A percentile compares a stretch with the other conserved stretches of the same genome.
These are phyloP conservation scores for Saccopteryx leptura DNA, from an alignment of 2,113 vertebrate genomes.

Conservation along the genomic window DNA sequence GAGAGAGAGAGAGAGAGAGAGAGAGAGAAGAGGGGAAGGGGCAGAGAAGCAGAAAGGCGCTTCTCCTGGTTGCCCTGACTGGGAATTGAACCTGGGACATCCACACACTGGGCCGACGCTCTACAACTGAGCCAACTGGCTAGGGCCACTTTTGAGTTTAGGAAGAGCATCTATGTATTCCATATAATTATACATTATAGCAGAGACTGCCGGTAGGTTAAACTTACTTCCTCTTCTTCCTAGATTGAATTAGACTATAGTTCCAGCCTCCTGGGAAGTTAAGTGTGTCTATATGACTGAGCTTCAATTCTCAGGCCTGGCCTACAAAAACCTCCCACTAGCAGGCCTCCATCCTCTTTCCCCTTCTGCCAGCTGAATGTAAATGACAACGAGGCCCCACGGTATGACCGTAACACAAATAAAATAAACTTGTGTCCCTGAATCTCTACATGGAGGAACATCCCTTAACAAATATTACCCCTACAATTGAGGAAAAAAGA, in stretches of 20 bases:
- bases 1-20: no score
- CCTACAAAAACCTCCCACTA: not conserved
- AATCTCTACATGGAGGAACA: not conserved
- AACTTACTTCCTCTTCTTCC: not conserved
- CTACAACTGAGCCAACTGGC: no score
- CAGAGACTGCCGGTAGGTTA: conserved; percentile 1
- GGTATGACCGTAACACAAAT: not conserved
- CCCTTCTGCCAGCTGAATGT: not conserved
- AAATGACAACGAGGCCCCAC: not conserved
- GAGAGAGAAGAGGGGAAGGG: no score
- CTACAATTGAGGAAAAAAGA: not conserved
- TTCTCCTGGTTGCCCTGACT: no score
- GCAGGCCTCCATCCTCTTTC: not conserved
- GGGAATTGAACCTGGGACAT: no score
- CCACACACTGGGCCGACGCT: no score
- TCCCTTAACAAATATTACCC: not conserved
- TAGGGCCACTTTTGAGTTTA: not conserved
- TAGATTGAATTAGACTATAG: not conserved
- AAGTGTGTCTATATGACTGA: not conserved
- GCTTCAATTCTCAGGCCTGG: not conserved
- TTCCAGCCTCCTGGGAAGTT: not conserved
- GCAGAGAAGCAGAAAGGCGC: no score
- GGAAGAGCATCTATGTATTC: not conserved
- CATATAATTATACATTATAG: not conserved
- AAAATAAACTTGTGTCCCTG: not conserved